These are phyloP conservation scores for Spinibarbus caldwelli DNA, from an alignment of 2,797 vertebrate species.

Conservation along the genomic window DNA sequence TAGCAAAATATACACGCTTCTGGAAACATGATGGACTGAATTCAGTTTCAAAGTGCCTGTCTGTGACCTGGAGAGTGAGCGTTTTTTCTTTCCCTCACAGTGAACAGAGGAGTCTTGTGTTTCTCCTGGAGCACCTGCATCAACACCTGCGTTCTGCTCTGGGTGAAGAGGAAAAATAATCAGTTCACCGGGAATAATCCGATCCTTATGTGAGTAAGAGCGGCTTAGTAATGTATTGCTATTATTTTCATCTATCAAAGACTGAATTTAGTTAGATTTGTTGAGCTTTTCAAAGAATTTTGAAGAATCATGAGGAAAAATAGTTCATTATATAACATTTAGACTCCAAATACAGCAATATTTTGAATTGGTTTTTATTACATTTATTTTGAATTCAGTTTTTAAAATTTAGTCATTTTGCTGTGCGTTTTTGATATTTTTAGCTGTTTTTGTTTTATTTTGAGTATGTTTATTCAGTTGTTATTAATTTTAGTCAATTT, in stretches of 20 bases:
- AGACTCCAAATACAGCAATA: not conserved
- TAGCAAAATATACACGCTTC: not conserved
- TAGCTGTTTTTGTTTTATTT: not conserved
- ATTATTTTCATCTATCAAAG: not conserved
- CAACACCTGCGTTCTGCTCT: not conserved
- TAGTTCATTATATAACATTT: not conserved
- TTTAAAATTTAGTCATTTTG: not conserved
- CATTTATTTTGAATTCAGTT: not conserved
- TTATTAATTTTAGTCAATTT: not conserved
- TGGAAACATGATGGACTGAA: not conserved
- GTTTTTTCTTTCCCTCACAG: not conserved
- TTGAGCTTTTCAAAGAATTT: too few species aligned
- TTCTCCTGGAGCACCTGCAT: slow-evolving; percentile 16
- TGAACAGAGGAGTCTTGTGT: slow-evolving; percentile 25
- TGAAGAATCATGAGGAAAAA: not conserved
- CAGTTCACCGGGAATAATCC: not conserved
- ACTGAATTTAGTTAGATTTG: not conserved
- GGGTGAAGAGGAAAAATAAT: not conserved
- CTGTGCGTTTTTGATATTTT: not conserved
- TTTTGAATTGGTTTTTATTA: not conserved
- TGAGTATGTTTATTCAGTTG: not conserved
- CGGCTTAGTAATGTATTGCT: not conserved
- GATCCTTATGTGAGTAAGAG: slow-evolving; percentile 1
- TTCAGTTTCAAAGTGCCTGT: not conserved
- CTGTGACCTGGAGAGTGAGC: not conserved